phyloP scores from a whole-genome alignment of 2,113 vertebrate species.

The Dromiciops gliroides region DNA sequence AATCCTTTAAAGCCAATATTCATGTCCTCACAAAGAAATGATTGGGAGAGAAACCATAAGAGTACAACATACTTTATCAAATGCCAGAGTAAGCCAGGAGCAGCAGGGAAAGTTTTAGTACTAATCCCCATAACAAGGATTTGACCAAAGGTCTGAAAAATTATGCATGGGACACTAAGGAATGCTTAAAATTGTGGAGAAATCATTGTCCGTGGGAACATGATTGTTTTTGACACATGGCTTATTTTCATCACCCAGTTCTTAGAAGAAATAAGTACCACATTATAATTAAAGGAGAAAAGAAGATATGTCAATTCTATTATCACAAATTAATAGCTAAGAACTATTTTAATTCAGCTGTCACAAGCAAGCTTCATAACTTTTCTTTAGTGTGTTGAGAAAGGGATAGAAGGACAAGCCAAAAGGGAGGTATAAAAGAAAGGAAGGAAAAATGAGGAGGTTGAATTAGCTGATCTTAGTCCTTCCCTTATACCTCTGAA shows the following conservation, averaged over 20 bases:
- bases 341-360: slow-evolving; percentile 53
- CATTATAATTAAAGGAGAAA: slow-evolving; percentile 45
- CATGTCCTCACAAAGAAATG: not conserved
- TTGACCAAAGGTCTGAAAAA: not conserved
- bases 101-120: not conserved
- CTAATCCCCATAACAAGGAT: not conserved
- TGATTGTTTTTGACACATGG: slow-evolving; percentile 12
- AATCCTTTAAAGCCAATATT: not conserved
- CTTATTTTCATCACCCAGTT: slow-evolving; percentile 17
- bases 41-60: not conserved
- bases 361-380: not conserved
- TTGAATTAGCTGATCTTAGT: not conserved
- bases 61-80: not conserved
- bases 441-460: not conserved
- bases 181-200: not conserved
- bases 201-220: not conserved
- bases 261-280: slow-evolving; percentile 9
- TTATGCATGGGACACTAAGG: not conserved
- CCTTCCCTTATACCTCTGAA: not conserved
- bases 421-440: not conserved
- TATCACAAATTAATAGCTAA: slow-evolving; percentile 48
- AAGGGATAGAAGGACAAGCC: not conserved
- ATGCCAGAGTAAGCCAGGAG: not conserved
- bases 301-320: slow-evolving; percentile 45
- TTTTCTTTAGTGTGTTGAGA: not conserved